phyloP scores from a whole-genome alignment of 2,888 invertebrate species.

The Eristalis pertinax region DNA sequence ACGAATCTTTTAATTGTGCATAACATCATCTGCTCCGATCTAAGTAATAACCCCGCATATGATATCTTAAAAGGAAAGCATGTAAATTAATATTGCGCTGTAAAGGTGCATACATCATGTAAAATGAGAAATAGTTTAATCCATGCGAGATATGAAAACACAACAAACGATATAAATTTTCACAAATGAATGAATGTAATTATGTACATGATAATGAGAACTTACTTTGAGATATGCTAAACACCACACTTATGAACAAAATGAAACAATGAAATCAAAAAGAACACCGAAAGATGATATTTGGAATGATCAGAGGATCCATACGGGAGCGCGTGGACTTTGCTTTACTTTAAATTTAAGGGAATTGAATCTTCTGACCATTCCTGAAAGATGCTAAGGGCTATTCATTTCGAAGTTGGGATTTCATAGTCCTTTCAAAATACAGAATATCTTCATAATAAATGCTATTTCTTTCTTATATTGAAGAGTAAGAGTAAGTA shows the following conservation, averaged over 20 bases:
- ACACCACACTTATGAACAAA: slow-evolving; percentile 40
- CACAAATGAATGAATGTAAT: slow-evolving; percentile 26
- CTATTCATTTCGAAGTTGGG: neutral
- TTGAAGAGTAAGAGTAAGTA: too few species aligned
- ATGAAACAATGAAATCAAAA: neutral
- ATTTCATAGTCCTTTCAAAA: neutral
- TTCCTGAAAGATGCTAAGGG: neutral
- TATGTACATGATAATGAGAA: slow-evolving; percentile 46
- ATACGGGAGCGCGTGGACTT: neutral
- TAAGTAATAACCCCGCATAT: too few species aligned
- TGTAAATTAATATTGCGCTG: neutral
- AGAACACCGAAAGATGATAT: neutral
- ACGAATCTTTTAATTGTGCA: too few species aligned
- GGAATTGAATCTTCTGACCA: neutral
- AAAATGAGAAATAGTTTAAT: neutral
- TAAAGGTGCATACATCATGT: neutral
- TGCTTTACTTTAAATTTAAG: neutral
- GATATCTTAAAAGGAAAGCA: too few species aligned
- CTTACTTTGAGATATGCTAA: slow-evolving; percentile 59
- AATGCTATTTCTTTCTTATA: too few species aligned
- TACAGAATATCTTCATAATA: too few species aligned
- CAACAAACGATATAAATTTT: neutral
- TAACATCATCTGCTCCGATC: too few species aligned
- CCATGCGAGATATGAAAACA: neutral
- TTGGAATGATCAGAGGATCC: slow-evolving; percentile 28